A percentile compares a stretch with the other conserved stretches of the same genome.
These are phyloP conservation scores for Tachycineta bicolor DNA, from an alignment of 2,113 vertebrate genomes.

Conservation along the genomic window DNA sequence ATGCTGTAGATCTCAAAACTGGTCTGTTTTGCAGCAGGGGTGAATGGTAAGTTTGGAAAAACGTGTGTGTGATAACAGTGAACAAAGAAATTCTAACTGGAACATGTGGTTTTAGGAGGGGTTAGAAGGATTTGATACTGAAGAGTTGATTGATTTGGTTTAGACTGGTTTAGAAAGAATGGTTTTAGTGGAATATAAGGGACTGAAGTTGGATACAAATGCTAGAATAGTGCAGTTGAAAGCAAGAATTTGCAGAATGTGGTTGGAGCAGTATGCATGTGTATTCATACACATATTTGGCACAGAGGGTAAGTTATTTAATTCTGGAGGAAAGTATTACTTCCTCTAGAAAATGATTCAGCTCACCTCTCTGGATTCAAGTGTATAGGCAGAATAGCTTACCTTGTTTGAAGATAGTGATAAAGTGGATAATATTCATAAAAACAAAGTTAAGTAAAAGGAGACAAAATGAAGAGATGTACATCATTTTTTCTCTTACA, in stretches of 20 bases:
- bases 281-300: not conserved
- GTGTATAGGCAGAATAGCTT: not conserved
- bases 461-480: not conserved
- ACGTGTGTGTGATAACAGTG: accelerated
- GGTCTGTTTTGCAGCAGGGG: not conserved
- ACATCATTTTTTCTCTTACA: not conserved
- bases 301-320: not conserved
- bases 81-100: not conserved
- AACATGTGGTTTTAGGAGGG: not conserved
- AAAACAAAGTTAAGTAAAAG: not conserved
- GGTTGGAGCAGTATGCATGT: not conserved
- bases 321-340: not conserved
- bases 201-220: not conserved
- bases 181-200: not conserved
- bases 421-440: not conserved
- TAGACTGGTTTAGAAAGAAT: not conserved
- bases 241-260: not conserved
- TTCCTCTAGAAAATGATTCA: not conserved
- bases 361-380: not conserved
- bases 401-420: not conserved
- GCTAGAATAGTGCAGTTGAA: not conserved
- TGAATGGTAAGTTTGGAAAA: not conserved
- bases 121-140: not conserved
- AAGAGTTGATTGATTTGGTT: not conserved
- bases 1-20: not conserved